phyloP scores from a whole-genome alignment of 1,140 invertebrate genomes.

The Myzus persicae region DNA sequence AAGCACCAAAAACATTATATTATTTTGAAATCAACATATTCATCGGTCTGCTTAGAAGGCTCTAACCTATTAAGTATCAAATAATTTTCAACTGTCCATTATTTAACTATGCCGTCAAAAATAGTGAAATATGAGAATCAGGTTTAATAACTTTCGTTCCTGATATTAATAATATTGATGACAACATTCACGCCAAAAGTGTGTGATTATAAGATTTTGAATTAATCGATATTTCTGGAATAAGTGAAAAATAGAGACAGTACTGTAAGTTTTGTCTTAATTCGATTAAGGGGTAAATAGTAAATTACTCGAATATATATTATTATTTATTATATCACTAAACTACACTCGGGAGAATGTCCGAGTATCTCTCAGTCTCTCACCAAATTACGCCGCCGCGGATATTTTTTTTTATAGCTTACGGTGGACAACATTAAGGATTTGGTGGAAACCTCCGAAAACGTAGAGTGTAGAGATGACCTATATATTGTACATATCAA shows the following conservation, averaged over 20 bases:
- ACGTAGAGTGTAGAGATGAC: not conserved
- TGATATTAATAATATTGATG: too few relatives aligned
- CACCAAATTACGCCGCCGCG: not conserved
- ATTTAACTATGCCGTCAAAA: too few relatives aligned
- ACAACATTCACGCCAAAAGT: too few relatives aligned
- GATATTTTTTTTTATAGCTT: not conserved
- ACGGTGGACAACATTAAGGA: not conserved
- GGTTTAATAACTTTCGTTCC: too few relatives aligned
- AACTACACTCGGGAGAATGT: not conserved
- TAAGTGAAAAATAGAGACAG: not conserved
- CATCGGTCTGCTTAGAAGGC: too few relatives aligned
- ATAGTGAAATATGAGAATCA: too few relatives aligned
- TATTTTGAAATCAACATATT: too few relatives aligned
- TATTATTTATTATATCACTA: not conserved
- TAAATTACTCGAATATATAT: not conserved
- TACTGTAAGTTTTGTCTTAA: not conserved
- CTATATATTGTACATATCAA: not conserved
- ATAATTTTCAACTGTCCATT: too few relatives aligned
- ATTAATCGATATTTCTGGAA: not conserved
- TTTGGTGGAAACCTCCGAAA: not conserved
- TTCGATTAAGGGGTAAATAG: not conserved
- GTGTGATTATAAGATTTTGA: too few relatives aligned
- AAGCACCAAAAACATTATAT: too few relatives aligned
- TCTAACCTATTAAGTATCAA: too few relatives aligned
- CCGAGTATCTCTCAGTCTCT: not conserved